phyloP scores from a whole-genome alignment of 2,113 vertebrate species.

The Prochilodus magdalenae region DNA sequence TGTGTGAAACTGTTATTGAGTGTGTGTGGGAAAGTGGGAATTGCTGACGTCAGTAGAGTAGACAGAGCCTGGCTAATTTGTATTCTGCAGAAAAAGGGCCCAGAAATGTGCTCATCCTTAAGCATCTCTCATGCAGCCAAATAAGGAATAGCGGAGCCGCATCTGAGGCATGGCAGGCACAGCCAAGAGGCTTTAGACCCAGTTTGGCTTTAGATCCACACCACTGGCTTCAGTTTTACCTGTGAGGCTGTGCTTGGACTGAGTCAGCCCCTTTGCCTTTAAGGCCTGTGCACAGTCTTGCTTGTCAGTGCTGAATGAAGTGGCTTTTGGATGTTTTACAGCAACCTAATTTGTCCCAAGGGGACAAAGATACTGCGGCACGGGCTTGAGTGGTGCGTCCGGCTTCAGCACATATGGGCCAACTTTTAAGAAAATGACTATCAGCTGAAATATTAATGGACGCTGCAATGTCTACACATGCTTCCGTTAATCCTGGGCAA shows the following conservation, averaged over 20 bases:
- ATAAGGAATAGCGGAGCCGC: conserved; percentile 49
- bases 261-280: background rate
- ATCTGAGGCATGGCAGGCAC: background rate
- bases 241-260: background rate
- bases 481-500: conserved; percentile 1
- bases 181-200: conserved; percentile 1
- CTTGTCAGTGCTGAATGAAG: background rate
- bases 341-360: background rate
- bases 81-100: conserved; percentile 35
- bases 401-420: background rate
- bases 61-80: background rate
- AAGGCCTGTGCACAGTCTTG: background rate
- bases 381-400: background rate
- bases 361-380: conserved; percentile 28
- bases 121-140: conserved; percentile 45
- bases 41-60: conserved; percentile 4
- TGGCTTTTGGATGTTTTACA: background rate
- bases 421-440: conserved; percentile 5
- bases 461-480: background rate
- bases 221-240: background rate
- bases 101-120: conserved; percentile 13
- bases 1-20: conserved; percentile 7
- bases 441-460: conserved; percentile 23
- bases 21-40: background rate
- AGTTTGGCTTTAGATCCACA: background rate